Evolutionary conservation across 2,113 vertebrate genomes (phyloP), one percentile per base, ranked within the genome.

Genomic region (Carlito syrichta): DNA sequence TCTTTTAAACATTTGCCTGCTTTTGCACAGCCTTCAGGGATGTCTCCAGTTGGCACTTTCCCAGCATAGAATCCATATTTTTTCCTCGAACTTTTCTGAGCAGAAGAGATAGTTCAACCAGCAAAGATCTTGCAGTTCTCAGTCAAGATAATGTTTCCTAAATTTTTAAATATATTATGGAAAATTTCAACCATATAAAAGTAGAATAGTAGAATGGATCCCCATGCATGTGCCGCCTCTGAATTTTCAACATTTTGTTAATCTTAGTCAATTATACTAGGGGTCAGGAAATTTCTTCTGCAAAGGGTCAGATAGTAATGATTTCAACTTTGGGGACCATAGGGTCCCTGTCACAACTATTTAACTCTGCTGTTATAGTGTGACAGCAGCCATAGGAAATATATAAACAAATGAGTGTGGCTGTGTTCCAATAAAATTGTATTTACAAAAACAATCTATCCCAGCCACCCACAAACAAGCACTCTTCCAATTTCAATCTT

Each of bases 371-470:
- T 66, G 62, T 79, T 68, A 30, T 12, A 35, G 66, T 43, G 48
- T 92, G 78, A 95, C 60, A 4, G 2, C 14, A 71, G 48, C 38
- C 66, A 89, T 13, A 81, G 71, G 56, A 45, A 40, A 83, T 38
- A 77, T 20, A 54, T n/a, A 76, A 85, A 86, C 52, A 92, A 92
- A 81, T 14, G 35, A 95, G 2, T 48, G 6, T 69, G 58, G 76
- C 58, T 86, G 12, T 35, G 19, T 56, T 77, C 74, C 86, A 78
- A 56, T 40, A 43, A 52, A 77, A 76, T 92, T 94, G 82, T 94
- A 71, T 92, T 97, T 83, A 92, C 40, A 86, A 85, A 62, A 96
- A 81, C 30, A 62, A 4, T 14, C 8, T 71, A 77, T 78, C 38
- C 73, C 88, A 2, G 2, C 23, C 20, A 20, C 38, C 35, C 79